These are phyloP conservation scores for Neodiprion virginianus DNA, from an alignment of 1,140 invertebrate species.

Conservation along the genomic window DNA sequence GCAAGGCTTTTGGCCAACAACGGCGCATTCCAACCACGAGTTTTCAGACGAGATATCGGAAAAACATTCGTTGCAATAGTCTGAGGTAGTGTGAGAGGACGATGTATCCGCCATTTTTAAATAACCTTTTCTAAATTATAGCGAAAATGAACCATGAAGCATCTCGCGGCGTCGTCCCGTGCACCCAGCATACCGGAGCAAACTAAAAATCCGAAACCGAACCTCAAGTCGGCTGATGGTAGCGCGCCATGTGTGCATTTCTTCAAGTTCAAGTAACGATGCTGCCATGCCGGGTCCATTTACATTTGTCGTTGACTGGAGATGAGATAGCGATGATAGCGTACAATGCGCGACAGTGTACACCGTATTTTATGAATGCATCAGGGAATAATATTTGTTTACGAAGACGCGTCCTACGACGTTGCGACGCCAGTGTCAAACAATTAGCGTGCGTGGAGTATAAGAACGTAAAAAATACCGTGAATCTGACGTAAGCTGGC, in stretches of 20 bases:
- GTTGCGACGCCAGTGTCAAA: no score
- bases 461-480: no score
- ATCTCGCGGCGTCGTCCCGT: no score
- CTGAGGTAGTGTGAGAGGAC: slow-evolving; percentile 62
- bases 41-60: slow-evolving; percentile 57
- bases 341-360: no score
- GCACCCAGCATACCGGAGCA: neutral
- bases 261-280: neutral
- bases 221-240: neutral
- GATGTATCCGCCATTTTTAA: slow-evolving; percentile 63
- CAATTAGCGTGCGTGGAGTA: no score
- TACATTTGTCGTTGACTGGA: no score
- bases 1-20: slow-evolving; percentile 51
- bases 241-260: slow-evolving; percentile 4
- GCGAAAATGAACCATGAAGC: neutral
- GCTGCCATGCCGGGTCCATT: no score
- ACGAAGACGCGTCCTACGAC: no score
- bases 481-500: no score
- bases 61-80: slow-evolving; percentile 55
- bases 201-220: neutral
- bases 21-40: slow-evolving; percentile 44
- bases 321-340: no score
- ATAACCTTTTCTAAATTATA: slow-evolving; percentile 44
- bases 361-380: no score
- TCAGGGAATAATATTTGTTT: no score